Conservation (phyloP, 2,797 vertebrate genomes). For the Ptychobarbus kaznakovi region DNA sequence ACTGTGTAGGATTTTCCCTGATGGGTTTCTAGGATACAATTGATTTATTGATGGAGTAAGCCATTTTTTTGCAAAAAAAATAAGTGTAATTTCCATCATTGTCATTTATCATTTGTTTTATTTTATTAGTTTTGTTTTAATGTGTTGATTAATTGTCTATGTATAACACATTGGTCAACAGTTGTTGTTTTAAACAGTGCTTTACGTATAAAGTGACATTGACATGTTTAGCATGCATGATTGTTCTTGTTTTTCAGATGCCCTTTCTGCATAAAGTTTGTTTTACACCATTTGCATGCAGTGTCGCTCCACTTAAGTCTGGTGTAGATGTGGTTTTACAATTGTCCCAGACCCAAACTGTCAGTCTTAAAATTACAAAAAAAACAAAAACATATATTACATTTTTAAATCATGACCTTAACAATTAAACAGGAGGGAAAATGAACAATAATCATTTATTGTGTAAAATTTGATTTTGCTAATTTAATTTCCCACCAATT, state of each 20-base stretch:
- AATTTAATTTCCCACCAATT: background rate
- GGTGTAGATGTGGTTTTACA: background rate
- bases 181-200: no score
- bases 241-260: background rate
- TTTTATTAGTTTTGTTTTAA: no score
- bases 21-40: background rate
- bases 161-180: no score
- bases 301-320: background rate
- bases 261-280: background rate
- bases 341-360: background rate
- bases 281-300: background rate
- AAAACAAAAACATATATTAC: no score
- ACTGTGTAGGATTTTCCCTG: background rate
- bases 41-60: background rate
- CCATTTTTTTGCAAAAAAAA: no score
- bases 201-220: no score
- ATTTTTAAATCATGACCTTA: background rate
- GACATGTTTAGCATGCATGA: background rate
- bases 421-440: background rate
- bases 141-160: no score
- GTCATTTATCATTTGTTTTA: no score
- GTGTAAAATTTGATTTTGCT: background rate
- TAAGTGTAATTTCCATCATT: no score
- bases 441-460: background rate
- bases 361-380: background rate